Base-by-base conservation (phyloP, 2,797 vertebrate species). In the Takifugu rubripes region DNA sequence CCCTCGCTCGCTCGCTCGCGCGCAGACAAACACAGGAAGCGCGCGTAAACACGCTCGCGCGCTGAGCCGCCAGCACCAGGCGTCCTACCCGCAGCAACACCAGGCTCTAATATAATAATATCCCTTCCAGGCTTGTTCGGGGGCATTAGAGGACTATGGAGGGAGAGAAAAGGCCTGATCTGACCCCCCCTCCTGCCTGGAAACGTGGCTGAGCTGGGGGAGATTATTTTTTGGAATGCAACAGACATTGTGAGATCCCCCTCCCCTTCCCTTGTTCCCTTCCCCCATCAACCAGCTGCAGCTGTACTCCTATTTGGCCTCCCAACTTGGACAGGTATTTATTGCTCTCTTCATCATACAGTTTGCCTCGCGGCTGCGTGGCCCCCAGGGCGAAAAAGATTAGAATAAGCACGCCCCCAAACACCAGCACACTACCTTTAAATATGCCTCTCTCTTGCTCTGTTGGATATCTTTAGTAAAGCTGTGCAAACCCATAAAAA, bases 401-500 rank as follows among this genome's bases (percentile, higher is more conserved):
- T 82, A 78, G 82, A 89, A 90, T 85, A 91, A 87, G 83, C 81
- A 79, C 64, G 69, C 70, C 60, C n/a, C n/a, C 44, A 9, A 21
- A 21, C 44, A n/a, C 44, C 44, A n/a, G 70, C 75, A 75, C 68
- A 69, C 81, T 78, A 82, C 66, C 77, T 78, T 88, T 86, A 85
- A 87, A 88, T 88, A 90, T 75, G 84, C 74, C 71, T 72, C 61
- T 59, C 52, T 64, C 73, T 68, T 52, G 49, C 81, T 82, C 72
- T 66, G 72, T 83, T 85, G 82, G 87, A 88, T 87, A 84, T 91
- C 90, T 91, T 91, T 89, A 88, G 87, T 91, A 86, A 90, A 91
- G 88, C 88, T 92, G 91, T 92, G 90, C 90, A 92, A 92, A 92
- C 87, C 80, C 86, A 83, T 76, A 82, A 84, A 82, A 86, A 92